Evolutionary conservation across 2,797 vertebrate species (phyloP), one percentile per base, ranked within the genome.

Genomic region (Bovichtus variegatus): DNA sequence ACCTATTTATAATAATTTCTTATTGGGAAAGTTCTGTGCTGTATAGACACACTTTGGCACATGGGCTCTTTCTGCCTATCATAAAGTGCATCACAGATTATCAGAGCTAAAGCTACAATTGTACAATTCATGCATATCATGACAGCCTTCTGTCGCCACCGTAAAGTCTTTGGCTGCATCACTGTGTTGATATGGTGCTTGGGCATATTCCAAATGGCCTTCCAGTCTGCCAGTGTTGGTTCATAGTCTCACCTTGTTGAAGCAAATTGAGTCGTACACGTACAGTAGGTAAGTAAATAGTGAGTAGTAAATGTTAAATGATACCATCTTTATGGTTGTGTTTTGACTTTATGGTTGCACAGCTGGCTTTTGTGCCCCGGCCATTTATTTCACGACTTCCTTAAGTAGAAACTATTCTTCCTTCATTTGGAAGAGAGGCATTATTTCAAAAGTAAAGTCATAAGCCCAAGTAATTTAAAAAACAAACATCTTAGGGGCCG

Each of bases 321-420:
- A 80, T 74, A 61, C 41, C 36, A 51, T 83, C 51, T 85, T 88
- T 75, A 88, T 77, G 71, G 40, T 65, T 77, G 16, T 13, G 38
- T 74, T 78, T 73, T 68, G 51, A 66, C 40, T 77, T 80, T 66
- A 77, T 69, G 77, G 61, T 63, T 44, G 25, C 40, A 64, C 50
- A 71, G 58, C 16, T 79, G 73, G 13, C 61, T 53, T 68, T 64
- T 71, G 50, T 57, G 3, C 9, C 1, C 5, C 0, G 36, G 46
- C 9, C 8, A 57, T 71, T 80, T 66, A 55, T 67, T 74, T 61
- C 23, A 81, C 18, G 49, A 71, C 73, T 63, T 69, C 55, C 58
- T 47, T 53, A 60, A 64, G 21, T 66, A 29, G 47, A 73, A 59
- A 15, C 6, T 10, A 34, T 31, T 57, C 9, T 25, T 25, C 46